Percentiles rank a stretch among this genome's conserved stretches.
Evolutionary conservation across 2,797 vertebrate genomes (phyloP).

Genomic region (Astyanax mexicanus): DNA sequence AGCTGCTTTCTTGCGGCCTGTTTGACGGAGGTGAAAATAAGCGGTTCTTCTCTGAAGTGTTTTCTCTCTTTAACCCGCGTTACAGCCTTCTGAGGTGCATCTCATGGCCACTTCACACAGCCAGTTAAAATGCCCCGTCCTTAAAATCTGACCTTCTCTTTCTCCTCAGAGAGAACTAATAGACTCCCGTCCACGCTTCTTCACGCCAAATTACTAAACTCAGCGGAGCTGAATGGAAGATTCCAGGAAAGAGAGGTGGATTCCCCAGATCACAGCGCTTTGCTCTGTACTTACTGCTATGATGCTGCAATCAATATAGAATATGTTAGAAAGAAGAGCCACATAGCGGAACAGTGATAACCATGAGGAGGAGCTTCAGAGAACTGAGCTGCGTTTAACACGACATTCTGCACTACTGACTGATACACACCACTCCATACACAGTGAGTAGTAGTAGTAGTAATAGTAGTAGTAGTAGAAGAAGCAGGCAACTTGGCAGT

Average conservation of each 20-base stretch:
- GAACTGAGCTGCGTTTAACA: constrained; percentile 5
- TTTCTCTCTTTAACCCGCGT: background rate
- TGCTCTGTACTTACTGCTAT: constrained; percentile 21
- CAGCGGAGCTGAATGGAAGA: background rate
- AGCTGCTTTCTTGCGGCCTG: background rate
- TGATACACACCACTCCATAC: too few species aligned
- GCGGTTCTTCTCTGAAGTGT: too few species aligned
- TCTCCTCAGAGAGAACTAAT: background rate
- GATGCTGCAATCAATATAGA: constrained; percentile 35
- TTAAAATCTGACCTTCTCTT: constrained; percentile 11
- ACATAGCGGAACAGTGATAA: background rate
- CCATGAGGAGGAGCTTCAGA: constrained; percentile 9
- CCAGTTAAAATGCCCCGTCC: background rate
- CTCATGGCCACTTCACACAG: background rate
- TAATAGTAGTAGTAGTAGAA: too few species aligned
- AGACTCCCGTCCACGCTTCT: background rate
- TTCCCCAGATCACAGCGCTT: background rate
- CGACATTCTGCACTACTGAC: too few species aligned
- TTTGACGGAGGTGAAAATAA: background rate
- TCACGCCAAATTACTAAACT: constrained; percentile 15
- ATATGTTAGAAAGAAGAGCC: constrained; percentile 7
- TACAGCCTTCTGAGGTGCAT: background rate
- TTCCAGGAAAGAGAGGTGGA: constrained; percentile 8
- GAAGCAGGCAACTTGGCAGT: too few species aligned
- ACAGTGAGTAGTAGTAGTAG: too few species aligned